These are phyloP conservation scores for Phyto melanocephala DNA, from an alignment of 2,888 invertebrate species.

Conservation along the genomic window DNA sequence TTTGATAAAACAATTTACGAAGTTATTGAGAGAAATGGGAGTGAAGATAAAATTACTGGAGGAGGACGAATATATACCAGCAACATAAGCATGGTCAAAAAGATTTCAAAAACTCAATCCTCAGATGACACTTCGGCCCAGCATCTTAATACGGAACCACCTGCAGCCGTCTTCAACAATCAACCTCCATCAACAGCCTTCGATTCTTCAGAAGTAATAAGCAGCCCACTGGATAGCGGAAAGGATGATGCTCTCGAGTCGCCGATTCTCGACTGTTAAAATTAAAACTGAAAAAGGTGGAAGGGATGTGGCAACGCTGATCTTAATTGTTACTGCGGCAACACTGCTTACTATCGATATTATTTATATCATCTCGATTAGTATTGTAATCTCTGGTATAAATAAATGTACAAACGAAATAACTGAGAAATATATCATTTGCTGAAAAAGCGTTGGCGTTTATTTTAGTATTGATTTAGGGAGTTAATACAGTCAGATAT, in stretches of 20 bases:
- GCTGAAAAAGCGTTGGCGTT: too few relatives aligned
- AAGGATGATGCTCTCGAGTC: not conserved
- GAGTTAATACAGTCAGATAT: too few relatives aligned
- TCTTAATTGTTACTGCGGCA: too few relatives aligned
- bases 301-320: conserved; percentile 27
- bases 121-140: not conserved
- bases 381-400: too few relatives aligned
- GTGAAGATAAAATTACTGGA: conserved; percentile 33
- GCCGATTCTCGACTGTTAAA: conserved; percentile 29
- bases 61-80: conserved; percentile 46
- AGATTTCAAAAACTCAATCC: conserved; percentile 20
- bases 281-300: conserved; percentile 39
- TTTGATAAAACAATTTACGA: conserved; percentile 48
- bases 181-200: conserved; percentile 22
- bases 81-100: conserved; percentile 47
- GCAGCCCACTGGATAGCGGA: too few relatives aligned
- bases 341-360: too few relatives aligned
- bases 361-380: too few relatives aligned
- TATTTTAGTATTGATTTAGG: too few relatives aligned
- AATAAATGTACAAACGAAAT: too few relatives aligned
- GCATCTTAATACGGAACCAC: conserved; percentile 11
- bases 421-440: too few relatives aligned
- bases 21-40: conserved; percentile 53
- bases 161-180: conserved; percentile 5
- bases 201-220: conserved; percentile 10